Base-by-base conservation (phyloP, 2,888 invertebrate species). In the Deilephila elpenor region DNA sequence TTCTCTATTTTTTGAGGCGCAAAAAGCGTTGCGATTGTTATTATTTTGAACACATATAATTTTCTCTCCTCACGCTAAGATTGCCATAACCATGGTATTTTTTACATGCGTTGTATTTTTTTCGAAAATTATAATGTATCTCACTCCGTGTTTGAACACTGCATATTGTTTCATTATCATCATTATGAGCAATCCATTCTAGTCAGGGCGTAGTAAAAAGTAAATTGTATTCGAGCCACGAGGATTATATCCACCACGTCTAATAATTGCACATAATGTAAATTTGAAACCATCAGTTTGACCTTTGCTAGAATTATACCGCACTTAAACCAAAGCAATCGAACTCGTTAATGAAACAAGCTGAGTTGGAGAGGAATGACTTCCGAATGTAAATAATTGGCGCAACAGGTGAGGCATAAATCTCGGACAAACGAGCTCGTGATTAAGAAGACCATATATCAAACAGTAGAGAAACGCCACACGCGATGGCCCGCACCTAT, bases 351-450 rank as follows among this genome's bases (percentile, higher is more conserved):
- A 78, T 76, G 74, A 77, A 77, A 73, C 74, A 67, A 70, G 75
- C 71, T 60, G 74, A 71, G 74, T 75, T 72, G 74, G 75, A 78
- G 85, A 90, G 84, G 83, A 89, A 92, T 88, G 84, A 89, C 89
- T 91, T 90, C 89, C 86, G 88, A 91, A 90, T 89, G 91, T 91
- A 90, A 93, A 91, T 92, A 92, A 91, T 92, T 92, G 90, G 90
- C 90, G 87, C 91, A 93, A 93, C 92, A 92, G 91, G 92, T 93
- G 91, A 86, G 85, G 82, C 87, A 93, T 92, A 92, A 92, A 92
- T 93, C 91, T 91, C 84, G 80, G 81, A 89, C 88, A 86, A 89
- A 91, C 89, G 88, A 90, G 87, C 83, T 85, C 83, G 88, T 91
- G 93, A 93, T 93, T 93, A 93, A 91, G 89, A 91, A 88, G 86